phyloP scores from a whole-genome alignment of 2,113 vertebrate genomes.

The Nettapus auritus region DNA sequence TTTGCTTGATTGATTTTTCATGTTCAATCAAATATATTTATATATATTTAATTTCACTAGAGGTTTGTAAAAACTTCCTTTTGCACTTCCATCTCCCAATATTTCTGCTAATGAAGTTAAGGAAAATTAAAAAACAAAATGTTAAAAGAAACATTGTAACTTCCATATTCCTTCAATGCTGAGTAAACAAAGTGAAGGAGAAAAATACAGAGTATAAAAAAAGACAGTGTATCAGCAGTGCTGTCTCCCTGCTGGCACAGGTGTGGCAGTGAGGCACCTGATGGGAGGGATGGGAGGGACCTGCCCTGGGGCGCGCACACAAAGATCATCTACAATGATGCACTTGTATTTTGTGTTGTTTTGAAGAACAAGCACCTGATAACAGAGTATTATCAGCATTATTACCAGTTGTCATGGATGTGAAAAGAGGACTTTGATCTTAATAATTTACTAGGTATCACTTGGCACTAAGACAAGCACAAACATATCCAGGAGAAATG shows the following conservation, averaged over 20 bases:
- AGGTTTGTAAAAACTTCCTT: background rate
- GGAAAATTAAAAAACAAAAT: background rate
- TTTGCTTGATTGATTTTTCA: background rate
- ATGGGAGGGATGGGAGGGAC: background rate
- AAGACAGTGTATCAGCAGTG: background rate
- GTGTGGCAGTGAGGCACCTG: background rate
- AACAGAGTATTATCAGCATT: background rate
- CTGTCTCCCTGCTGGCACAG: background rate
- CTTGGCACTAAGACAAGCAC: background rate
- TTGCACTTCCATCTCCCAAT: background rate
- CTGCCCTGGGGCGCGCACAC: background rate
- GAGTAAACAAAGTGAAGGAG: background rate
- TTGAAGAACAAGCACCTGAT: background rate
- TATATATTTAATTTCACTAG: background rate
- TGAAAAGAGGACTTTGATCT: background rate
- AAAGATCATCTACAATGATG: background rate
- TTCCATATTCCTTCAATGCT: background rate
- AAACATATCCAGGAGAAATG: background rate
- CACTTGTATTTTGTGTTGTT: background rate
- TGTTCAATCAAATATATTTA: background rate
- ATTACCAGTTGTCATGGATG: background rate
- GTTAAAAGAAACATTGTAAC: background rate
- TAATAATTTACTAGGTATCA: background rate
- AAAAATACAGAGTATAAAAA: background rate
- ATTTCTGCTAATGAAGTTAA: background rate